Percentiles rank a stretch among this genome's conserved stretches.
phyloP scores from a whole-genome alignment of 2,113 vertebrate genomes.

The Coracopsis vasa region DNA sequence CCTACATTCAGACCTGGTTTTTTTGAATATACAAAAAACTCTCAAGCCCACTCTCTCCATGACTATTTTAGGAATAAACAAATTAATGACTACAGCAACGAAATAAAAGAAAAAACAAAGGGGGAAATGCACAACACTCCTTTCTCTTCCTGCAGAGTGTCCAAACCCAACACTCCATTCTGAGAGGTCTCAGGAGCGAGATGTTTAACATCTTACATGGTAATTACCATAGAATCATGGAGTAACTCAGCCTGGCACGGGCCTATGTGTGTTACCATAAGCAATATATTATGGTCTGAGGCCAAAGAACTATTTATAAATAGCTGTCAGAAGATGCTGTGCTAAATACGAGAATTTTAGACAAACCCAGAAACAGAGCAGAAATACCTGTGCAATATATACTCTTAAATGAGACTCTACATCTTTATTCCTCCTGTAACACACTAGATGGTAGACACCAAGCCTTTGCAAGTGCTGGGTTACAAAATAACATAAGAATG shows the following conservation, averaged over 20 bases:
- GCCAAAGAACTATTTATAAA: not conserved
- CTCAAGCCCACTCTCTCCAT: not conserved
- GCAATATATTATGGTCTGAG: not conserved
- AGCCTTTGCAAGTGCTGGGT: not conserved
- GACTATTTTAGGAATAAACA: not conserved
- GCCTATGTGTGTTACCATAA: not conserved
- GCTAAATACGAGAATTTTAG: not conserved
- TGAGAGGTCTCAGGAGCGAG: not conserved
- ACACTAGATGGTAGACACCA: not conserved
- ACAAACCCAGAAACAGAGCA: not conserved
- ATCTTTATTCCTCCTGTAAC: not conserved
- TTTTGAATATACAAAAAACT: not conserved
- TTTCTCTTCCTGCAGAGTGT: not conserved
- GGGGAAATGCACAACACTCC: not conserved
- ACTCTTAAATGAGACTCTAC: not conserved
- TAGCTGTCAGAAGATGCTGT: not conserved
- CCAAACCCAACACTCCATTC: not conserved
- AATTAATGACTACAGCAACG: not conserved
- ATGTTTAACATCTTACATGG: not conserved
- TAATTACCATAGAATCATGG: not conserved
- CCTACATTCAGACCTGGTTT: not conserved
- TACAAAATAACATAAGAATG: not conserved
- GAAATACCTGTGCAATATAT: not conserved
- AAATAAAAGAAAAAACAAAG: not conserved
- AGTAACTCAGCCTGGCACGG: not conserved